Conservation (phyloP, 2,797 vertebrate species). For the Streptopelia turtur region DNA sequence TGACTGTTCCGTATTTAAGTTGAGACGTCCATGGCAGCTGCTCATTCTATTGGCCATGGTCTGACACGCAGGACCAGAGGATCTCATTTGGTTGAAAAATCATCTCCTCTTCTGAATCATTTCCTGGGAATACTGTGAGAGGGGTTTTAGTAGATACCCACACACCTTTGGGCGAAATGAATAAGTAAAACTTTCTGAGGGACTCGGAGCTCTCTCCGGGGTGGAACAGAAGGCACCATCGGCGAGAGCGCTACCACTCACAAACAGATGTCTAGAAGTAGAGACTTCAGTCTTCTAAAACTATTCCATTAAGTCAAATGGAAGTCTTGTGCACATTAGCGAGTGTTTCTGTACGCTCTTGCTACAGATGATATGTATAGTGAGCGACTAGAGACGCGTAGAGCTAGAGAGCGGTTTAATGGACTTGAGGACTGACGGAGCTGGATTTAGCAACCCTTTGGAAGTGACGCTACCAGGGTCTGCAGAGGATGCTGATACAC, state of each 20-base stretch:
- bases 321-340: constrained; percentile 51
- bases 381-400: background rate
- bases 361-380: background rate
- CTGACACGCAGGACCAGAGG: constrained; percentile 59
- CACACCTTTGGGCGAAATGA: background rate
- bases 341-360: background rate
- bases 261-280: background rate
- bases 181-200: background rate
- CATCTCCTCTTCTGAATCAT: constrained; percentile 68
- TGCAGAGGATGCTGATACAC: background rate
- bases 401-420: constrained; percentile 53
- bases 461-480: constrained; percentile 28
- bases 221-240: background rate
- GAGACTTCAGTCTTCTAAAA: background rate
- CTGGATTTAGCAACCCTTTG: constrained; percentile 38
- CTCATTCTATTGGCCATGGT: constrained; percentile 67
- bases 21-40: constrained; percentile 65
- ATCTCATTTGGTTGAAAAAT: constrained; percentile 57
- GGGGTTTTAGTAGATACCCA: background rate
- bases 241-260: background rate
- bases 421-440: constrained; percentile 23
- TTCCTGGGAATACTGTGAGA: constrained; percentile 72
- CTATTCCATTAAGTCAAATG: constrained; percentile 41
- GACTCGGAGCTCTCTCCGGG: constrained; percentile 10
- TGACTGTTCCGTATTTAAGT: background rate